A percentile compares a stretch with the other conserved stretches of the same genome.
These are phyloP conservation scores for Coracopsis vasa DNA, from an alignment of 2,113 vertebrate genomes.

Conservation along the genomic window DNA sequence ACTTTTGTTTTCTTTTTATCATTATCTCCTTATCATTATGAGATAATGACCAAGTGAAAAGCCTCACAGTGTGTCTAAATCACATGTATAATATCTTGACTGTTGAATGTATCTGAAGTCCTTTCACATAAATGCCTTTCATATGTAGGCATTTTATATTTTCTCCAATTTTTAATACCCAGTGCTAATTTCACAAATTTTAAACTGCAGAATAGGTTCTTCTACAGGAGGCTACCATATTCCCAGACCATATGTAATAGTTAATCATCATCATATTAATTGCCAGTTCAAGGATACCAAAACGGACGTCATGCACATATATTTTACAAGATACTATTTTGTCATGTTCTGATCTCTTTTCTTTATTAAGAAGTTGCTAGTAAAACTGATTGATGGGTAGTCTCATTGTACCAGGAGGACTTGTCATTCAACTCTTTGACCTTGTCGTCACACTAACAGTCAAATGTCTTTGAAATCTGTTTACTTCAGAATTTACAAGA, in stretches of 20 bases:
- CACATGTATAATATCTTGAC: not conserved
- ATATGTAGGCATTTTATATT: not conserved
- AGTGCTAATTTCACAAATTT: not conserved
- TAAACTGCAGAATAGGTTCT: not conserved
- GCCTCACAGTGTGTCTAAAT: not conserved
- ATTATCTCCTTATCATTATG: not conserved
- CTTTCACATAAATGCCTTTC: not conserved
- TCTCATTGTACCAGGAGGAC: slow-evolving; percentile 33
- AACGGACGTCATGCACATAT: not conserved
- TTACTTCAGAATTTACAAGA: slow-evolving; percentile 58
- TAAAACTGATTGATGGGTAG: slow-evolving; percentile 61
- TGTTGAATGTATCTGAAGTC: not conserved
- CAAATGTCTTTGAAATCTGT: slow-evolving; percentile 47
- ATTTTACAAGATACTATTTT: not conserved
- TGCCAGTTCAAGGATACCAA: not conserved
- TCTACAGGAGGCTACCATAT: not conserved
- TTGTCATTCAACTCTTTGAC: slow-evolving; percentile 44
- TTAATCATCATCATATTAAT: not conserved
- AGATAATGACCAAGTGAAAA: not conserved
- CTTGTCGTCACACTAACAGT: slow-evolving; percentile 22
- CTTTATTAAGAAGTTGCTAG: slow-evolving; percentile 23
- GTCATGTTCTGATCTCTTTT: not conserved
- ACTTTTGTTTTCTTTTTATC: not conserved
- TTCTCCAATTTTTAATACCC: not conserved
- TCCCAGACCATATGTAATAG: not conserved